Conservation (phyloP, 2,113 vertebrate species). For the Peromyscus maniculatus region DNA sequence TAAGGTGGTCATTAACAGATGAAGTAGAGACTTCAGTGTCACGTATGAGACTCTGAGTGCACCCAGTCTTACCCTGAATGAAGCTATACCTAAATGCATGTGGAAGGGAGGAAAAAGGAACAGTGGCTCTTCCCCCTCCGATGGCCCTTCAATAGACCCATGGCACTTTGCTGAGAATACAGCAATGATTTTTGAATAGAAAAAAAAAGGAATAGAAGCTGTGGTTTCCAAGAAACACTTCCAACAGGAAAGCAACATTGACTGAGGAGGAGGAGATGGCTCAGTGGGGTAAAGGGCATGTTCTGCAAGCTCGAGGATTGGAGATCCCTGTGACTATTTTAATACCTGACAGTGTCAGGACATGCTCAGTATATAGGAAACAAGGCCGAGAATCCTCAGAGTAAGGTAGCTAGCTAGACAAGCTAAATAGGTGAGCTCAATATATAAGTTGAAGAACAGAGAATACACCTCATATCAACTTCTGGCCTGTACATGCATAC, state of each 20-base stretch:
- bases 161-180: not conserved
- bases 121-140: rapidly evolving
- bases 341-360: no score
- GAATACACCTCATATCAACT: not conserved
- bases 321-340: not conserved
- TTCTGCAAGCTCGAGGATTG: not conserved
- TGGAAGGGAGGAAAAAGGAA: not conserved
- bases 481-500: no score
- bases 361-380: not conserved
- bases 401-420: not conserved
- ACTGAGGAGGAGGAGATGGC: not conserved
- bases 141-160: not conserved
- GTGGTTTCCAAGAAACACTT: slow-evolving; percentile 9
- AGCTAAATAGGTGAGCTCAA: not conserved
- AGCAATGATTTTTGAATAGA: not conserved
- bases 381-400: not conserved
- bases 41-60: not conserved
- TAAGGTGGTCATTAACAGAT: not conserved
- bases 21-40: not conserved
- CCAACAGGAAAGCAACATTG: not conserved
- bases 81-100: not conserved
- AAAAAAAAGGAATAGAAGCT: not conserved
- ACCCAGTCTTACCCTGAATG: not conserved
- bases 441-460: not conserved
- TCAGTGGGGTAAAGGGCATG: not conserved